Base-by-base conservation (phyloP, 2,888 invertebrate species). In the Mythimna pallens region DNA sequence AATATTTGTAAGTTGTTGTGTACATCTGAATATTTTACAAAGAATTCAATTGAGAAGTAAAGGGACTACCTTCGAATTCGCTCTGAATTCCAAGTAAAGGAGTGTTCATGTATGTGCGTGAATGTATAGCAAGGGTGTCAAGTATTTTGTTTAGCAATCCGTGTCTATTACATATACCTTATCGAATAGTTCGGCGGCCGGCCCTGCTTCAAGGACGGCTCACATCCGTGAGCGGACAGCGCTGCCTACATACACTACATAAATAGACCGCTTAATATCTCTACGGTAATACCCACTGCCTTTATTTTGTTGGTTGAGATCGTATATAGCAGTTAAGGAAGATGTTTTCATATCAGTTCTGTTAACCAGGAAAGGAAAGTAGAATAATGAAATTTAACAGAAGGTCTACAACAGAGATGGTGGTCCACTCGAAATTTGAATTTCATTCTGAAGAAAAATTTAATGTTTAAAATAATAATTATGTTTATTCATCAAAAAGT, bases 201-300 rank as follows among this genome's bases (percentile, higher is more conserved):
- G 81, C 86, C 88, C 88, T 86, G 78, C 80, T 17, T 70, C 89
- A 88, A 87, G 87, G 87, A 87, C 87, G 84, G 55, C 7, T 81
- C 70, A 87, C 82, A 87, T 87, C 87, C 87, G 87, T 85, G 88
- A 87, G 68, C 62, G 81, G 81, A 68, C 86, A 57, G 71, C 70
- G 59, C 82, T 71, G 59, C 84, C 82, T 85, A 83, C 86, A 83
- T 82, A 80, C 73, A 76, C 52, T 79, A 76, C 80, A 86, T 86
- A 83, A 87, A 85, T 85, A 87, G 77, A 85, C 57, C 77, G 71
- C 61, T 77, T 83, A 68, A 84, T 79, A 67, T 76, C 66, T 76
- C 2, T 70, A 70, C 55, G 77, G 76, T 73, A 76, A 76, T 77
- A 74, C 77, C 77, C 62, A 71, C 52, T 47, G n/a, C 59, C 66